Evolutionary conservation across 2,113 vertebrate genomes (phyloP), one percentile per base, ranked within the genome.

Genomic region (Chunga burmeisteri): DNA sequence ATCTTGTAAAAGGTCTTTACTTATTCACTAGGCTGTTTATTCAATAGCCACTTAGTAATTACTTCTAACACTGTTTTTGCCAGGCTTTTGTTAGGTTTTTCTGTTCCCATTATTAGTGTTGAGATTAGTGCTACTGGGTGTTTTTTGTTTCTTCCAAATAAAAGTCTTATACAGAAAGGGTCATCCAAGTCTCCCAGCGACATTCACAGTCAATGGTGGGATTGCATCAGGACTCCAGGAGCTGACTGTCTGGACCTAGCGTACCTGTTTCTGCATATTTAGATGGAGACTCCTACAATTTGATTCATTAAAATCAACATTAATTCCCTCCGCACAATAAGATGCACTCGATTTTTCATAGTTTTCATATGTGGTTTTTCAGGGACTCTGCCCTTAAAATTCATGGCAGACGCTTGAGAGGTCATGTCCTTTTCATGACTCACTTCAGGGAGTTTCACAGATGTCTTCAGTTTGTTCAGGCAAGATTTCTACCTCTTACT

Each of bases 401-500:
- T 94, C 92, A 62, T 22, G 47, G 50, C 89, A 95, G 88, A 86
- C 16, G 10, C 73, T 71, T 89, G 59, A 95, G 47, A 86, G 71
- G 59, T 93, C 77, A n/a, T 81, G 58, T 91, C 82, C 63, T 70
- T 91, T 97, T 92, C 71, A 52, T 71, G n/a, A 65, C 82, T 95
- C 79, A 93, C 94, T 96, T 93, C 75, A 93, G 89, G 78, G 88
- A 90, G 80, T 93, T 95, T 84, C 73, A 85, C 53, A 90, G 93
- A 94, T 47, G 90, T 73, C 95, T 90, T 46, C 61, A 81, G 66
- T 96, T 96, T 91, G 61, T 75, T 92, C 83, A 89, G 73, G 88
- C 81, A 96, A 83, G 95, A 96, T 95, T 96, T 88, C 88, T 75
- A 66, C 81, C 86, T 96, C 95, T 95, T 94, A 46, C 49, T 93